Base-by-base conservation (phyloP, 2,113 vertebrate genomes). In the Hemibates koningsi region DNA sequence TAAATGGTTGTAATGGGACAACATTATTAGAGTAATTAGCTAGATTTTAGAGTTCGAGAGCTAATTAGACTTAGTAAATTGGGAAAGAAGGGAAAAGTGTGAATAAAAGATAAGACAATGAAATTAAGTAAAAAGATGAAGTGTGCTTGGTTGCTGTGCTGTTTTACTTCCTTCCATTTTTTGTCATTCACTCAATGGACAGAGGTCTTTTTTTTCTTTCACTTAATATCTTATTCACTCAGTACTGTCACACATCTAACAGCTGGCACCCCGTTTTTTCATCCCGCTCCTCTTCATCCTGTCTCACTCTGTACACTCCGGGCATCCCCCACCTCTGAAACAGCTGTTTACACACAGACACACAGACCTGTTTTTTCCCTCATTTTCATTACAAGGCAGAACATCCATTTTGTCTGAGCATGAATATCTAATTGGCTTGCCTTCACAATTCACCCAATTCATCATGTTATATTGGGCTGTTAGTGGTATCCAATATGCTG, bases 401-500 rank as follows among this genome's bases (percentile, higher is more conserved):
- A 85, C 27, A 93, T 86, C 93, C 90, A 91, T 95, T 94, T 93
- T 93, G 90, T 94, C 88, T 87, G 88, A 90, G 84, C 91, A 93
- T 94, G 90, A 96, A 95, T 94, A 94, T 95, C 92, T 95, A 96
- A 96, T 96, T 96, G 92, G 91, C 80, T 87, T 88, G 29, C 81
- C 85, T 82, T 78, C 89, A 83, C 87, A 90, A 90, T 94, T 92
- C 86, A 93, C 85, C 91, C 90, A 90, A 95, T 95, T 94, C 90
- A 93, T 96, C 94, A 96, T 91, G 91, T 86, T 87, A 79, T 93
- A 93, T 92, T 90, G 93, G 92, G 90, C 91, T 92, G 91, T 94
- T 94, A 92, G 92, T 93, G 91, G 79, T 88, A 89, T 91, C 90
- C 89, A 92, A 92, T 94, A 91, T 91, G 93, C 89, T 56, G 54